Base-by-base conservation (phyloP, 2,113 vertebrate genomes). In the Lophotis ruficrista region DNA sequence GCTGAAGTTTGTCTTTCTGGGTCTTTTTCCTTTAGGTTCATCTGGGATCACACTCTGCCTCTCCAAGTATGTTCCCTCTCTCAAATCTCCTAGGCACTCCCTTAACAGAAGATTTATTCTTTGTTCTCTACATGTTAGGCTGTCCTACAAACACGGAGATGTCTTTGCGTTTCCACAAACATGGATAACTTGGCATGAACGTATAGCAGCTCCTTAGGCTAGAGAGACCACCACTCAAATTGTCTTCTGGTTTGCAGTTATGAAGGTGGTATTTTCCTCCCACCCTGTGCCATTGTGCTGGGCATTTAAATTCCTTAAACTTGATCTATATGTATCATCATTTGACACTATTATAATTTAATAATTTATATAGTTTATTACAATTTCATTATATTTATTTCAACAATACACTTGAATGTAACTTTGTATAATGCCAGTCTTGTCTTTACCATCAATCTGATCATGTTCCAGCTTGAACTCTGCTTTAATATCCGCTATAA, bases 231-330 rank as follows among this genome's bases (percentile, higher is more conserved):
- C 6, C 22, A 28, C 14, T 35, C 24, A 57, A 48, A 62, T 14
- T 8, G 3, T 17, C 1, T 54, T 19, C 28, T 77, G 27, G 10
- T 48, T 73, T 77, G 31, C 37, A 73, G 14, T 41, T 17, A 41
- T 6, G 9, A 20, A 92, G 80, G 10, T 8, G 11, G 8, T 12
- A 58, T 41, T 62, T 89, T 69, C 9, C 81, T 8, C 12, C 12
- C 7, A 27, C 1, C 3, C 24, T 3, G 0, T n/a, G 27, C 3
- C 17, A 35, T 0, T 66, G 11, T 31, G 10, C 6, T 69, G 11
- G 33, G 9, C 47, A 75, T 19, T n/a, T 69, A 58, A 81, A 62
- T 27, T 73, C 51, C 35, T 83, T 77, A 73, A 31, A 75, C 15
- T 51, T 37, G 3, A 88, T 45, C 57, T 47, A 51, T 10, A 58